These are phyloP conservation scores for Syrista parreyssii DNA, from an alignment of 2,888 invertebrate species.

Conservation along the genomic window DNA sequence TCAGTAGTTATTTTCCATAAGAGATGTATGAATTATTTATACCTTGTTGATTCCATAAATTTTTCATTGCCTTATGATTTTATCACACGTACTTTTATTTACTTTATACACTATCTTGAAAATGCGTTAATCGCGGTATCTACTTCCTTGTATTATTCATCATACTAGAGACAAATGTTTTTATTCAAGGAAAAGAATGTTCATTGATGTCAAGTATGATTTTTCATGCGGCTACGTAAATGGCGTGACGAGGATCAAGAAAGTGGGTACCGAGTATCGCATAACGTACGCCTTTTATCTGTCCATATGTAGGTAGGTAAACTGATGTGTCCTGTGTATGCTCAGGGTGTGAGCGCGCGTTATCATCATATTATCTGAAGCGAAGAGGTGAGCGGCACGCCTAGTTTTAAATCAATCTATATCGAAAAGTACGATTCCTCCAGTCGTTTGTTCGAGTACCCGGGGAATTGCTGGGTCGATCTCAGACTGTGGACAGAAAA, in stretches of 20 bases:
- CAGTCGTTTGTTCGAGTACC: neutral
- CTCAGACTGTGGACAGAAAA: neutral
- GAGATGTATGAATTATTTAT: neutral
- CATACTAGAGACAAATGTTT: neutral
- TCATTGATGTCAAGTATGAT: neutral
- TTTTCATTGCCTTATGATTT: neutral
- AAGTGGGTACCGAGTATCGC: neutral
- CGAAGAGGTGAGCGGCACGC: constrained; percentile 27
- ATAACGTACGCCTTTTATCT: neutral
- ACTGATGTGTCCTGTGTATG: neutral
- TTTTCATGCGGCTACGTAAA: neutral
- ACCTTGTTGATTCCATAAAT: neutral
- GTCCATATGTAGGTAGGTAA: neutral
- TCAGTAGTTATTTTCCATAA: no score
- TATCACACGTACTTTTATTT: neutral
- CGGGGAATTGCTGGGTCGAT: neutral
- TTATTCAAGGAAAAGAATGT: neutral
- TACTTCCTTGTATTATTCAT: neutral
- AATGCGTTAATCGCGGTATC: no score
- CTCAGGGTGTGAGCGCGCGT: constrained; percentile 19
- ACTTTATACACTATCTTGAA: neutral
- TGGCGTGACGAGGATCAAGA: neutral
- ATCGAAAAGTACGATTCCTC: neutral
- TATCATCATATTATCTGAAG: constrained; percentile 31
- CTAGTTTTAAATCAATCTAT: constrained; percentile 25